Percentiles rank a stretch among this genome's conserved stretches.
phyloP scores from a whole-genome alignment of 2,888 invertebrate genomes.

The Polydrusus tereticollis region DNA sequence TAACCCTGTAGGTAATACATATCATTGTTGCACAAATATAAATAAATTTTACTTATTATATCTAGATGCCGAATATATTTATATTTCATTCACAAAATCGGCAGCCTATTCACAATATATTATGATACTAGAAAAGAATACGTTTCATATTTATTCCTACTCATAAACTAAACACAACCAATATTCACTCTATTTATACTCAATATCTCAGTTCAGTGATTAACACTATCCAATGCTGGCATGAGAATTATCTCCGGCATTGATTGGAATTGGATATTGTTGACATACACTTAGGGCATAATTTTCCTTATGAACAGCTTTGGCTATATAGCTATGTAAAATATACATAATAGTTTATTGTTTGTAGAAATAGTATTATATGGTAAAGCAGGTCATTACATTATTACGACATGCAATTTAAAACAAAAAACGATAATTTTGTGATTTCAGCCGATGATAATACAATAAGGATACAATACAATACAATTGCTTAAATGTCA shows the following conservation, averaged over 20 bases:
- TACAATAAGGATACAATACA: too few relatives aligned
- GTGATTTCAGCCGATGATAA: too few relatives aligned
- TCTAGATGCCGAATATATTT: too few relatives aligned
- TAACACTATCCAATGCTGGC: constrained; percentile 25
- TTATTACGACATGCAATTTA: neutral
- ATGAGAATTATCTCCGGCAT: constrained; percentile 21
- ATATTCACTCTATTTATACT: neutral
- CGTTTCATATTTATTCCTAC: neutral
- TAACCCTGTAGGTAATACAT: too few relatives aligned
- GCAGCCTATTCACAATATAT: too few relatives aligned
- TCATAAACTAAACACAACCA: neutral
- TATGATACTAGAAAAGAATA: neutral
- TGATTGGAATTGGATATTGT: constrained; percentile 43
- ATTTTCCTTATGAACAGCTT: constrained; percentile 37
- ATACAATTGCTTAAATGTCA: too few relatives aligned
- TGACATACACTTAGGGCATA: constrained; percentile 33
- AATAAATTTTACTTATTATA: too few relatives aligned
- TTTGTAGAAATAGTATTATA: neutral
- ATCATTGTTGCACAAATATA: too few relatives aligned
- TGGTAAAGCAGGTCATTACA: neutral
- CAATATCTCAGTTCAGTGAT: constrained; percentile 36
- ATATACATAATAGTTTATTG: constrained; percentile 19
- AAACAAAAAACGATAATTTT: too few relatives aligned
- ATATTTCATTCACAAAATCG: too few relatives aligned
- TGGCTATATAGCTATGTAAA: neutral